Conservation (phyloP, 2,797 vertebrate species). For the Columba guinea region DNA sequence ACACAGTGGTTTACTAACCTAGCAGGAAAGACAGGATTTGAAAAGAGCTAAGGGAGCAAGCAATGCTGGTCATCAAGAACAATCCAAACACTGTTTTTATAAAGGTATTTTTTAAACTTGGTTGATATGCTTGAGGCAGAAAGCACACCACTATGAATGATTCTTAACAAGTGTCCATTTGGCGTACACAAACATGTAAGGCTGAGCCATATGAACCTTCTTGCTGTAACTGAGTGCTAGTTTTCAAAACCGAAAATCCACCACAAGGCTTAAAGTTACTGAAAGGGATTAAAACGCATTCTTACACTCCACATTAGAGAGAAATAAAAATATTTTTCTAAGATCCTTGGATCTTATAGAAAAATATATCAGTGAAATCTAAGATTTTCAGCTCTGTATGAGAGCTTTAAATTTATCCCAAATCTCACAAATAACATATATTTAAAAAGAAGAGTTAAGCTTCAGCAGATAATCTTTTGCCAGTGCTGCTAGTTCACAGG, state of each 20-base stretch:
- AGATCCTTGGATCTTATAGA: not conserved
- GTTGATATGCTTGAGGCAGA: not conserved
- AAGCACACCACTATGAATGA: not conserved
- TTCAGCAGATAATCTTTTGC: not conserved
- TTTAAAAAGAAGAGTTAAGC: not conserved
- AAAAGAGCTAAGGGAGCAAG: not conserved
- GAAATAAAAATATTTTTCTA: not conserved
- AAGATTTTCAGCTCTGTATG: not conserved
- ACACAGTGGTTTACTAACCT: not conserved
- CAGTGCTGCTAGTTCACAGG: not conserved
- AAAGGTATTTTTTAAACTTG: not conserved
- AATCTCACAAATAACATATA: not conserved
- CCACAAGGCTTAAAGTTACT: not conserved
- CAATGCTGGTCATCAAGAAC: accelerated
- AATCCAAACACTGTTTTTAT: not conserved
- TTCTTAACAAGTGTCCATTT: accelerated
- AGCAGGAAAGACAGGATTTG: not conserved
- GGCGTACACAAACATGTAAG: not conserved
- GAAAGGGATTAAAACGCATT: not conserved
- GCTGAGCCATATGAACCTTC: not conserved
- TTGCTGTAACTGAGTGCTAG: not conserved
- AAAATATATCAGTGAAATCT: not conserved
- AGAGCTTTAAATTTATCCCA: not conserved
- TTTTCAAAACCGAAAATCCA: not conserved
- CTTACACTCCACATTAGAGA: not conserved